Percentiles rank a stretch among this genome's conserved stretches.
Conservation (phyloP, 2,797 vertebrate genomes). For the Diceros bicornis region DNA sequence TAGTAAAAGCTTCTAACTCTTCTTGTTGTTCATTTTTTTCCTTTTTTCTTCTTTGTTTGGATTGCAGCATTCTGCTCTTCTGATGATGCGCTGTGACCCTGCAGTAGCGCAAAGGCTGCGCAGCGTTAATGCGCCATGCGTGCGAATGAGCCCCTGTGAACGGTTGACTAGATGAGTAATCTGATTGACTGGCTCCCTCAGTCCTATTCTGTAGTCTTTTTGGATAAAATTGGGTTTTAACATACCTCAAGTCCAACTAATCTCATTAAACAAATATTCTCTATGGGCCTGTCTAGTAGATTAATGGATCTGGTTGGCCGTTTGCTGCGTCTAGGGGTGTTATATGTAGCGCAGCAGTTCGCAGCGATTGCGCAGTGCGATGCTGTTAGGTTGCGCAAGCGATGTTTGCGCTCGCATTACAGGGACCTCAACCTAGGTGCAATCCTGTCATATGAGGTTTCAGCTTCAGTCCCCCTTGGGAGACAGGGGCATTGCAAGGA, state of each 20-base stretch:
- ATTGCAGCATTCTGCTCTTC: conserved; percentile 99
- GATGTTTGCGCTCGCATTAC: conserved; percentile 98
- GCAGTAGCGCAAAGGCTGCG: conserved; percentile 99
- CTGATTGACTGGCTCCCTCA: conserved; percentile 89
- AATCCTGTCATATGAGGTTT: conserved; percentile 97
- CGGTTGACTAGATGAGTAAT: conserved; percentile 94
- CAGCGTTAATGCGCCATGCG: conserved; percentile 95
- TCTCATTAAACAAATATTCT: conserved; percentile 87
- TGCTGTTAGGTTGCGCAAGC: conserved; percentile 92
- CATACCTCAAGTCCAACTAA: conserved; percentile 76
- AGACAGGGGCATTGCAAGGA: neutral
- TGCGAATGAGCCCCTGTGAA: conserved; percentile 91
- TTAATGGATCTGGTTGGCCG: conserved; percentile 94
- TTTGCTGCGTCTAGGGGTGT: conserved; percentile 91
- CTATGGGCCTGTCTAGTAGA: conserved; percentile 93
- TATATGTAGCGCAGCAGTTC: conserved; percentile 88
- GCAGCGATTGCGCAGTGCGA: conserved; percentile 91
- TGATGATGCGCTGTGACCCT: conserved; percentile 99
- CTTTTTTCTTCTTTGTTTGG: conserved; percentile 99
- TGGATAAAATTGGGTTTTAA: conserved; percentile 86
- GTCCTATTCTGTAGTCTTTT: conserved; percentile 88
- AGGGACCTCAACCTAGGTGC: conserved; percentile 97
- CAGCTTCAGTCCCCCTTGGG: conserved; percentile 60
- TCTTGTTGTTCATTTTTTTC: conserved; percentile 96
- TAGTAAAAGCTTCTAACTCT: conserved; percentile 99